Percentiles rank a stretch among this genome's conserved stretches.
phyloP scores from a whole-genome alignment of 1,140 invertebrate genomes.

The Maconellicoccus hirsutus region DNA sequence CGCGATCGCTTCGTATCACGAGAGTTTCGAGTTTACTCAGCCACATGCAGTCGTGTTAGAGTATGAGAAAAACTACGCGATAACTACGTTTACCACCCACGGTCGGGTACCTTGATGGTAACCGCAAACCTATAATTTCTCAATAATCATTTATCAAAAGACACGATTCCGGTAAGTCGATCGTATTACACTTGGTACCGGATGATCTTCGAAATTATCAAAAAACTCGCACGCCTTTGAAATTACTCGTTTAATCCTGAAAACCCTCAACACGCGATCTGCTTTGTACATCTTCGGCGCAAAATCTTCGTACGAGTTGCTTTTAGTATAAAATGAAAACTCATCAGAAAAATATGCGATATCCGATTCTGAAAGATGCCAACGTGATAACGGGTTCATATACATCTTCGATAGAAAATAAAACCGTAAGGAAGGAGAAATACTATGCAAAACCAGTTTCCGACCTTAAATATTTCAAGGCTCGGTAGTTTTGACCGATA shows the following conservation, averaged over 20 bases:
- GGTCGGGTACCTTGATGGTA: background rate
- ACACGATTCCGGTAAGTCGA: background rate
- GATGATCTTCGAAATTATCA: too few species aligned
- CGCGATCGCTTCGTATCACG: too few species aligned
- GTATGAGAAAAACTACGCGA: background rate
- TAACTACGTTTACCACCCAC: constrained; percentile 2
- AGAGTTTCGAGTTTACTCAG: background rate
- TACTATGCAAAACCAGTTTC: background rate
- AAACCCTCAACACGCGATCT: too few species aligned
- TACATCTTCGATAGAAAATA: background rate
- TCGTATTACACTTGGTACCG: background rate
- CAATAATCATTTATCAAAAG: background rate
- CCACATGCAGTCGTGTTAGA: background rate
- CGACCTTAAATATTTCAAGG: constrained; percentile 8
- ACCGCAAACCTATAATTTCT: background rate
- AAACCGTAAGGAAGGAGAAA: background rate
- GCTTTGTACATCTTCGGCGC: too few species aligned
- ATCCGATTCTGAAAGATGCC: background rate
- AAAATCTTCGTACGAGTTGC: background rate
- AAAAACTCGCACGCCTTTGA: too few species aligned
- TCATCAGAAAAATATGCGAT: constrained; percentile 4
- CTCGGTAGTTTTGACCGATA: constrained; percentile 7
- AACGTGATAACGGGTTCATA: constrained; percentile 3
- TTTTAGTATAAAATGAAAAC: background rate
- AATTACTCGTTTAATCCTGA: too few species aligned